phyloP scores from a whole-genome alignment of 1,140 invertebrate genomes.

The Homalodisca vitripennis region DNA sequence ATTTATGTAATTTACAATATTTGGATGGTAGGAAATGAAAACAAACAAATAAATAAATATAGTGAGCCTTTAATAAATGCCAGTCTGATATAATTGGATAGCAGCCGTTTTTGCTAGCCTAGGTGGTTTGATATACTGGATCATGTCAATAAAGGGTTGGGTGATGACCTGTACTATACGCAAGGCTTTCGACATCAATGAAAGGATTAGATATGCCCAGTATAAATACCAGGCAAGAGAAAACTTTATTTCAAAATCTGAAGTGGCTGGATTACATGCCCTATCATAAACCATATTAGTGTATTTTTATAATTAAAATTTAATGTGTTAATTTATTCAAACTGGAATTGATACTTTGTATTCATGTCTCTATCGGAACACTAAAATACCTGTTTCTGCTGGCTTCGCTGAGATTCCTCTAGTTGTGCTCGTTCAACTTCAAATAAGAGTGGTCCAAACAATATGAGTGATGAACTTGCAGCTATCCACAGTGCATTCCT shows the following conservation, averaged over 20 bases:
- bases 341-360: background rate
- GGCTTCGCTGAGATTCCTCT: conserved; percentile 89
- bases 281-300: background rate
- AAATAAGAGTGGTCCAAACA: conserved; percentile 90
- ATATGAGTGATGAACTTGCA: conserved; percentile 86
- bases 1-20: too few relatives aligned
- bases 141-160: too few relatives aligned
- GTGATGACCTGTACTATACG: too few relatives aligned
- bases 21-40: too few relatives aligned
- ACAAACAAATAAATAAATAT: too few relatives aligned
- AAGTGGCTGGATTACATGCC: background rate
- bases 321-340: background rate
- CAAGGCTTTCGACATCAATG: too few relatives aligned
- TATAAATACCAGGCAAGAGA: too few relatives aligned
- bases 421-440: conserved; percentile 90
- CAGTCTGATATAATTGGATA: too few relatives aligned
- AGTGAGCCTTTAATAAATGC: too few relatives aligned
- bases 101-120: too few relatives aligned
- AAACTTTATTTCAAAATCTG: background rate
- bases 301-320: background rate
- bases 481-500: conserved; percentile 81
- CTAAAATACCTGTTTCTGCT: conserved; percentile 77
- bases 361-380: background rate
- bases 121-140: too few relatives aligned
- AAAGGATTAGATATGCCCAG: too few relatives aligned